Percentiles rank a stretch among this genome's conserved stretches.
These are phyloP conservation scores for Peromyscus maniculatus DNA, from an alignment of 2,113 vertebrate species.

Conservation along the genomic window DNA sequence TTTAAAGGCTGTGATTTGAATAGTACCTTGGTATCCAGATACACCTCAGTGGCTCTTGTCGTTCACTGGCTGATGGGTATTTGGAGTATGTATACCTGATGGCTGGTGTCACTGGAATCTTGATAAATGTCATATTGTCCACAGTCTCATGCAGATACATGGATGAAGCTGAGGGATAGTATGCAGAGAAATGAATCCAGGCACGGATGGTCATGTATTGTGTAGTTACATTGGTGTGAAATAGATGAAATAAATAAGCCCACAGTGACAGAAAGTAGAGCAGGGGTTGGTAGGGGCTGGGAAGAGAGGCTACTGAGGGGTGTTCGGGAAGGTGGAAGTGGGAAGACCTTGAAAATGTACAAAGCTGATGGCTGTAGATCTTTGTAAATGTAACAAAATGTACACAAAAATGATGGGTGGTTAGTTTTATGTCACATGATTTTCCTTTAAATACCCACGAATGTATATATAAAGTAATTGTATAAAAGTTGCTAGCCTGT, in stretches of 20 bases:
- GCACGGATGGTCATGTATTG: rapidly evolving
- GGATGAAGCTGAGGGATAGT: too few species aligned
- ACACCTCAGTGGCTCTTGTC: not conserved
- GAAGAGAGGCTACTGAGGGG: too few species aligned
- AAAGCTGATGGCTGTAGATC: not conserved
- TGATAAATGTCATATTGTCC: rapidly evolving
- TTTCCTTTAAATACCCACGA: not conserved
- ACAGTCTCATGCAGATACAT: rapidly evolving
- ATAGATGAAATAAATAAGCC: not conserved
- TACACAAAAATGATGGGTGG: not conserved
- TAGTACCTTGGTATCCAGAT: not conserved
- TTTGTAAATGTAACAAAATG: not conserved
- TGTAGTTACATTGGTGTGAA: too few species aligned
- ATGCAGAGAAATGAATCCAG: not conserved
- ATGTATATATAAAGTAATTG: too few species aligned
- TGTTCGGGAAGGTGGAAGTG: not conserved
- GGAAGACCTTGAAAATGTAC: not conserved
- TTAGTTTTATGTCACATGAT: not conserved
- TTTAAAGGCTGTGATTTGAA: not conserved
- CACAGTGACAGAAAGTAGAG: too few species aligned
- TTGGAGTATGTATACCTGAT: not conserved
- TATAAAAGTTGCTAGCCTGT: too few species aligned
- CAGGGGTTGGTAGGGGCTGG: too few species aligned
- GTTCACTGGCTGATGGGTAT: too few species aligned
- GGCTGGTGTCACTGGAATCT: not conserved